A percentile compares a stretch with the other conserved stretches of the same genome.
These are phyloP conservation scores for Neuroterus valhalla DNA, from an alignment of 1,140 invertebrate genomes.

Conservation along the genomic window DNA sequence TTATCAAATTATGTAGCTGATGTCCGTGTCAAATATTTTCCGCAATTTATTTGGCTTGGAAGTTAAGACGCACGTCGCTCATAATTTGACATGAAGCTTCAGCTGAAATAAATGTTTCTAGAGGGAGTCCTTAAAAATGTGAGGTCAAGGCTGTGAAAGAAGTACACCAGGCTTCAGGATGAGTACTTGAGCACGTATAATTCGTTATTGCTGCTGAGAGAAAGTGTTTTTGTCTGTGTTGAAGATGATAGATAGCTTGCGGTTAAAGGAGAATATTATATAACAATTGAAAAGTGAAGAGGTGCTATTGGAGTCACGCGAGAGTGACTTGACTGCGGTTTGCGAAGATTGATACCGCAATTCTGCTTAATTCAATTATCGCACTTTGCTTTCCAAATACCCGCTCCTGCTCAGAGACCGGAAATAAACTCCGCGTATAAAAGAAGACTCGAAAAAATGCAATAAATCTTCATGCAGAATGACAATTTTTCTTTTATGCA, in stretches of 20 bases:
- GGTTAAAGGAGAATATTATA: not conserved
- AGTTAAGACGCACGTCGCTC: not conserved
- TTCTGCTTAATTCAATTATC: too few relatives aligned
- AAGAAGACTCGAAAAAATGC: too few relatives aligned
- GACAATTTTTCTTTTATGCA: too few relatives aligned
- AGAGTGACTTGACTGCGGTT: too few relatives aligned
- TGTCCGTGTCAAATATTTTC: not conserved
- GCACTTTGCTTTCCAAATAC: too few relatives aligned
- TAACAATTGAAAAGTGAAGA: not conserved
- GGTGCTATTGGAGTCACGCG: too few relatives aligned
- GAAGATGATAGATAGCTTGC: too few relatives aligned
- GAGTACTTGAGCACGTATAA: conserved; percentile 18
- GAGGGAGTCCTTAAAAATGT: conserved; percentile 15
- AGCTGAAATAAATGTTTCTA: not conserved
- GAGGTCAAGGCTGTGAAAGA: conserved; percentile 7
- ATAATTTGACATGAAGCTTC: not conserved
- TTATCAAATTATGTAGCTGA: too few relatives aligned
- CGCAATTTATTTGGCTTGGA: not conserved
- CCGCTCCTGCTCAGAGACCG: too few relatives aligned
- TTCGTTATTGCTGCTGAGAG: not conserved
- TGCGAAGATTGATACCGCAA: too few relatives aligned
- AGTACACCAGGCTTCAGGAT: not conserved
- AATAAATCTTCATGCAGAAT: too few relatives aligned
- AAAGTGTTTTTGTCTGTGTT: not conserved
- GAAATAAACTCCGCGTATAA: too few relatives aligned